Base-by-base conservation (phyloP, 2,797 vertebrate species). In the Poecilia gillii region DNA sequence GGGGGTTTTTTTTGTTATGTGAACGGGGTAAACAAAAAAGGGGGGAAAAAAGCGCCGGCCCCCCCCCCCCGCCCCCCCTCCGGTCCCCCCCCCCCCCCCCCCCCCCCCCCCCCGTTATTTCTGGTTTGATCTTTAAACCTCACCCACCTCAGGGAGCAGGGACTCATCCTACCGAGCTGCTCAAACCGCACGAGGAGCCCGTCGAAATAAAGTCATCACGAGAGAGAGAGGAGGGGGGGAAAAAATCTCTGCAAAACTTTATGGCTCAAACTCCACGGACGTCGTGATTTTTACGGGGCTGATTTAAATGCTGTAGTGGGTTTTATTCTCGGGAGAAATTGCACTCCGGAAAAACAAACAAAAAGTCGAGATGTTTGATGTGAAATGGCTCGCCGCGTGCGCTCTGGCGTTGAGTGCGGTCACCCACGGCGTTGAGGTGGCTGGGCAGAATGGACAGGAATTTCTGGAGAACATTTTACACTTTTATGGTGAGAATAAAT, bases 41-140 rank as follows among this genome's bases (percentile, higher is more conserved):
- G n/a, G n/a, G n/a, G n/a, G n/a, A n/a, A n/a, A n/a, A n/a, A n/a
- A n/a, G n/a, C n/a, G n/a, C n/a, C n/a, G n/a, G n/a, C n/a, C n/a
- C n/a, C n/a, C n/a, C n/a, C n/a, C n/a, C n/a, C n/a, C n/a, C n/a
- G n/a, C n/a, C n/a, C n/a, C n/a, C n/a, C n/a, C n/a, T n/a, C n/a
- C n/a, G n/a, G n/a, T n/a, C n/a, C n/a, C n/a, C n/a, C n/a, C n/a
- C n/a, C n/a, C n/a, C n/a, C n/a, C n/a, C n/a, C n/a, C n/a, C 77
- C 81, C 66, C 39, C n/a, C 74, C 75, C 87, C 88, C 84, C 77
- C 82, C 57, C 31, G 2, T 18, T 73, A 45, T 39, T 84, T 74
- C 20, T 74, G 43, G 77, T 43, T 82, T 87, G 93, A 94, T 81
- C 92, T 93, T 94, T 94, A 93, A 85, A 90, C 92, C 81, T 45